Percentiles rank a stretch among this genome's conserved stretches.
phyloP scores from a whole-genome alignment of 2,113 vertebrate species.

The Sitta europaea region DNA sequence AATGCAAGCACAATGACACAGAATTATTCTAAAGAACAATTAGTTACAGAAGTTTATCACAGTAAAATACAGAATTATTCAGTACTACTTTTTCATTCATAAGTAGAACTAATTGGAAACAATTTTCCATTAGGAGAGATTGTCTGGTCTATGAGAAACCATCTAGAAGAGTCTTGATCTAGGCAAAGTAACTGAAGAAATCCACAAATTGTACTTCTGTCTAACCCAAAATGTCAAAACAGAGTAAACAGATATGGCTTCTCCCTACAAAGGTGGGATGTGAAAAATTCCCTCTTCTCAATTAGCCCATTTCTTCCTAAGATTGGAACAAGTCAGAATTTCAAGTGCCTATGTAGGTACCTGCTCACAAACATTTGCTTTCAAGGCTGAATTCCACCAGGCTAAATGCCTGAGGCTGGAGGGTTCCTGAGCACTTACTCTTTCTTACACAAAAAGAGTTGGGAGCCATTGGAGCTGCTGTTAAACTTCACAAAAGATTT shows the following conservation, averaged over 20 bases:
- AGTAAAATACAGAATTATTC: neutral
- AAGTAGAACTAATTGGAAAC: neutral
- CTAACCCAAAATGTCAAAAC: neutral
- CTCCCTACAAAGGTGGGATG: neutral
- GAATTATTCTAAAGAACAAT: neutral
- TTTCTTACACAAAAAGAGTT: neutral
- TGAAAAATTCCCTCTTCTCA: neutral
- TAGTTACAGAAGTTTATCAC: neutral
- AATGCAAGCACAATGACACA: neutral
- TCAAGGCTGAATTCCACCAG: neutral
- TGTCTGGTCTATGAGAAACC: neutral
- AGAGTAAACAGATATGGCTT: neutral
- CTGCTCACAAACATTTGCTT: neutral
- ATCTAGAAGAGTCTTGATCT: neutral
- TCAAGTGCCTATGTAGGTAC: neutral
- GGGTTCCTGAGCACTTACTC: neutral
- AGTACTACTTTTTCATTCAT: neutral
- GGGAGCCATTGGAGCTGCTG: neutral
- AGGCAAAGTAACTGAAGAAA: neutral
- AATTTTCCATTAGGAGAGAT: neutral
- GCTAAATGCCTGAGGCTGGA: neutral
- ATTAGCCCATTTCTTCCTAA: neutral
- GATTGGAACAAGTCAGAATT: neutral
- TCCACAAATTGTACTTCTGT: neutral
- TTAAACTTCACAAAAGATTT: neutral